A percentile compares a stretch with the other conserved stretches of the same genome.
These are phyloP conservation scores for Melanotaenia boesemani DNA, from an alignment of 2,797 vertebrate genomes.

Conservation along the genomic window DNA sequence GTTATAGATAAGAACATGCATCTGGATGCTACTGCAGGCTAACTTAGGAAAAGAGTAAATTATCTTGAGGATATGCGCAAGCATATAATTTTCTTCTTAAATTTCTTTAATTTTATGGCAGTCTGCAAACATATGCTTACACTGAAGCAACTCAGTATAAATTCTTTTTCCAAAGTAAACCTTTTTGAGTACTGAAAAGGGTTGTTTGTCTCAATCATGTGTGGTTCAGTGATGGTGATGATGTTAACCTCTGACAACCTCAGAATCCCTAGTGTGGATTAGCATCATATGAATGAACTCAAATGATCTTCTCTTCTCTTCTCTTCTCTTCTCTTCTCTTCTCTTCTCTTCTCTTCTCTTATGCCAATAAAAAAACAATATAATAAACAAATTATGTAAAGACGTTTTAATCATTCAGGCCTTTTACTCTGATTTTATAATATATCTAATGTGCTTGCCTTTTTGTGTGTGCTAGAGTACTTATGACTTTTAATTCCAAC, in stretches of 20 bases:
- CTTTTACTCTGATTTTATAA: too few relatives aligned
- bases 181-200: slow-evolving; percentile 34
- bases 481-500: not conserved
- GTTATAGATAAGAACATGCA: not conserved
- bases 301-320: slow-evolving; percentile 16
- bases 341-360: slow-evolving; percentile 4
- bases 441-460: not conserved
- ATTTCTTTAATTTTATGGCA: not conserved
- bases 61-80: too few relatives aligned
- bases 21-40: not conserved
- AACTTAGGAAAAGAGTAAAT: not conserved
- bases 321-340: slow-evolving; percentile 13
- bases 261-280: slow-evolving; percentile 56
- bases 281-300: slow-evolving; percentile 56
- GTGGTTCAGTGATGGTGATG: slow-evolving; percentile 55
- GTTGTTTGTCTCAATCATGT: slow-evolving; percentile 45
- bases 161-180: slow-evolving; percentile 5
- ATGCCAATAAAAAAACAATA: too few relatives aligned
- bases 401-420: too few relatives aligned
- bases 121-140: not conserved
- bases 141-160: not conserved
- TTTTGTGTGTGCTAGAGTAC: not conserved
- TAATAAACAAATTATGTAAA: too few relatives aligned
- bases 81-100: not conserved
- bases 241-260: slow-evolving; percentile 52